phyloP scores from a whole-genome alignment of 2,113 vertebrate genomes.

The Paramormyrops kingsleyae region DNA sequence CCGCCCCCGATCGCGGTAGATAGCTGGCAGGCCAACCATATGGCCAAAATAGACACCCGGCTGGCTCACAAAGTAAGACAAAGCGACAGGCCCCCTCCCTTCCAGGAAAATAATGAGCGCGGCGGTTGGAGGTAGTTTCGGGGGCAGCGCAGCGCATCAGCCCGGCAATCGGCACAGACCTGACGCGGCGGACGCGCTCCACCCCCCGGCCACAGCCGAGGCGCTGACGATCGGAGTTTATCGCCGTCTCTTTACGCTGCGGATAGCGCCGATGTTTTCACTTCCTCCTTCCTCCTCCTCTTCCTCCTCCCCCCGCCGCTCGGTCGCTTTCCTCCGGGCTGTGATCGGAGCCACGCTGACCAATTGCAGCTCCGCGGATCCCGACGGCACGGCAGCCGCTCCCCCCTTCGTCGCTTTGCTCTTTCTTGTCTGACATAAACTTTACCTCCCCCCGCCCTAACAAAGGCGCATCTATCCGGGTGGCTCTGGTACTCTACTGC shows the following conservation, averaged over 20 bases:
- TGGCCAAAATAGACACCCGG: not conserved
- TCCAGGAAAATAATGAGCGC: conserved; percentile 9
- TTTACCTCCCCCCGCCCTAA: not conserved
- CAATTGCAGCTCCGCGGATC: conserved; percentile 35
- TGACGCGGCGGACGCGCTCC: conserved; percentile 1
- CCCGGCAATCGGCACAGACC: not conserved
- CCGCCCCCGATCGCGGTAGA: not conserved
- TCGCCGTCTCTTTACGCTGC: conserved; percentile 24
- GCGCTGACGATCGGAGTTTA: conserved; percentile 51
- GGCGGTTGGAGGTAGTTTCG: not conserved
- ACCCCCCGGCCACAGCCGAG: conserved; percentile 44
- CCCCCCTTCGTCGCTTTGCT: not conserved
- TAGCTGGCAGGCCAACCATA: not conserved
- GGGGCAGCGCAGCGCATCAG: not conserved
- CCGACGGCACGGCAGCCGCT: conserved; percentile 12
- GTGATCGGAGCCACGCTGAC: conserved; percentile 31
- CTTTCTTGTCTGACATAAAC: not conserved
- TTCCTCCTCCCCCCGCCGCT: conserved; percentile 57
- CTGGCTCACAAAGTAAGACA: not conserved
- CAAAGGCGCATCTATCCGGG: not conserved
- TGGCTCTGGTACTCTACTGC: not conserved
- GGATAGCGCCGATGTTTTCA: conserved; percentile 60
- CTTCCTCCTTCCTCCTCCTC: conserved; percentile 65
- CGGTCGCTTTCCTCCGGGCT: conserved; percentile 25
- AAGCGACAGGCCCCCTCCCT: conserved; percentile 6